Base-by-base conservation (phyloP, 2,113 vertebrate genomes). In the Glaucomys volans region DNA sequence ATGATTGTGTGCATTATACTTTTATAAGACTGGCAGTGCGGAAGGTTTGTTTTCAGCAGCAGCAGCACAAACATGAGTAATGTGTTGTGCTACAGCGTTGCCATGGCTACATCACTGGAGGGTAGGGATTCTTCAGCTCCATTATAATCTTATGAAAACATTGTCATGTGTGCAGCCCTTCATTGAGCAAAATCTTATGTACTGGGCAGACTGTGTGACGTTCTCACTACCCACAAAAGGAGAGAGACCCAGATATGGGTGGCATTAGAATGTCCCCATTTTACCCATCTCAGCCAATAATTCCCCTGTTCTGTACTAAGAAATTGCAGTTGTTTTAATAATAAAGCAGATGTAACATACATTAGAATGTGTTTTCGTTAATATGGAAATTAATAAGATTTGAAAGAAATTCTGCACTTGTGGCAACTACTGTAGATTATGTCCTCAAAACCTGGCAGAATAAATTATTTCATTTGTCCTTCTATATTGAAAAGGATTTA, bases 401-500 rank as follows among this genome's bases (percentile, higher is more conserved):
- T 79, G 32, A 92, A 84, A 90, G 71, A 52, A 93, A 84, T 59
- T 67, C 57, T 66, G 22, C 6, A 47, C 18, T 50, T 71, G 6
- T 22, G 37, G 18, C 24, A 82, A 76, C 71, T 87, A 44, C 30
- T 91, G 57, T 30, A 93, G 66, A 81, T 81, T 64, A 71, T 76
- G 18, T 72, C 77, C 67, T 89, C 50, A 67, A 79, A 79, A 83
- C 11, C 50, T 71, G 10, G 22, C 22, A 81, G 40, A 85, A 86
- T 85, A 82, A 76, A 84, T 95, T 75, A 44, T 50, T 91, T 64
- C 26, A 69, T 93, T 82, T 86, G 26, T 85, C 40, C 8, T 40
- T 84, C 62, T 88, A 81, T 91, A 8, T 91, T 76, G 57, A 62
- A 85, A 94, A 59, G 30, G 28, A 93, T 66, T 76, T 84, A 57